Base-by-base conservation (phyloP, 1,140 invertebrate genomes). In the Drosophila prosaltans region DNA sequence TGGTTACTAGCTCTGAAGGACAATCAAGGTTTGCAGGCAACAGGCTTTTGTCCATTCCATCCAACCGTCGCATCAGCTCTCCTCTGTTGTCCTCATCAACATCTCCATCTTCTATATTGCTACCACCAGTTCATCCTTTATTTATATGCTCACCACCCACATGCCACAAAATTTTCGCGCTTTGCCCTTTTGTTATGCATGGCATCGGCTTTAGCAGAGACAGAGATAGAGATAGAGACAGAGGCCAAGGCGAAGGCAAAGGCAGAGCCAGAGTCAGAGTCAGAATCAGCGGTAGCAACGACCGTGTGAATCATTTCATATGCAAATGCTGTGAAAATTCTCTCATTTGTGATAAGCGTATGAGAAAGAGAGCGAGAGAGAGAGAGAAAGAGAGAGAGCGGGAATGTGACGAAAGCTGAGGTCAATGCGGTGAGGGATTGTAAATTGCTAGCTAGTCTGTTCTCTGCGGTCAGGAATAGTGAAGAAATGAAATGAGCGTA, bases 241-340 rank as follows among this genome's bases (percentile, higher is more conserved):
- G 45, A 9, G 8, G 2, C 45, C 16, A 16, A 16, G 16, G 16
- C 16, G 16, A 16, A 2, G 45, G 9, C 45, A 1, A 21, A 9
- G 8, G 2, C 45, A 6, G 21, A 2, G 45, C 9, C 45, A 1
- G 45, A 9, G 8, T 1, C 45, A 10, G 21, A 2, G 16, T 8
- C 45, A 9, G 45, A 6, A 21, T 26, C 8, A 5, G 21, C 8
- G 8, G 10, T 21, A 26, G 21, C 16, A 48, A 36, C 45, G 21
- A 51, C 61, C 55, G 58, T 54, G 62, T 68, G 61, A 77, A 82
- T 77, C 72, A 83, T 88, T 59, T 86, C 82, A 77, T 88, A 88
- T 86, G 83, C 83, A 88, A 86, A 88, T 86, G 69, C 75, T 85
- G 79, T 79, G 75, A 78, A 79, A 79, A 86, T 62, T 66, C 54